Evolutionary conservation across 2,888 invertebrate species (phyloP).

Genomic region (Thereva nobilitata): DNA sequence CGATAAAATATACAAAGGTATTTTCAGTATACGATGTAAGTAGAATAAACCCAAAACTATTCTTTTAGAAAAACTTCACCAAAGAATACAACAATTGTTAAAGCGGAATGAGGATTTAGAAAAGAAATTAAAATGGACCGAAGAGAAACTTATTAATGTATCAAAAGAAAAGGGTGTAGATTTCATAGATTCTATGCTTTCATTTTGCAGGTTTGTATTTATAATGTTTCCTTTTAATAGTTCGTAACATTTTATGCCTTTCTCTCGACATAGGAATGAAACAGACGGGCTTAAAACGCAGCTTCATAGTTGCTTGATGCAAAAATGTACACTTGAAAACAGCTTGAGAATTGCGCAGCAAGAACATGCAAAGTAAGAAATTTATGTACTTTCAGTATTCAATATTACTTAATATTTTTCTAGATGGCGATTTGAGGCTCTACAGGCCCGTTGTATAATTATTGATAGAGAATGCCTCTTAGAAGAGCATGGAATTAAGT

Average conservation of each 20-base stretch:
- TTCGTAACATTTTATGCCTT: not conserved
- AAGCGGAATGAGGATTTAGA: conserved; percentile 52
- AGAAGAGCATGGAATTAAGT: conserved; percentile 51
- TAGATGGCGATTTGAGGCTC: conserved; percentile 57
- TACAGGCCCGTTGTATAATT: conserved; percentile 54
- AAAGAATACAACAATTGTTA: conserved; percentile 50
- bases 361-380: conserved; percentile 52
- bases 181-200: conserved; percentile 56
- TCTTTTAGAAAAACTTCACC: conserved; percentile 51
- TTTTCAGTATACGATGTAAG: not conserved
- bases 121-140: conserved; percentile 49
- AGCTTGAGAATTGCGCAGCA: conserved; percentile 52
- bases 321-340: conserved; percentile 53
- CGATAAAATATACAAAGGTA: conserved; percentile 55
- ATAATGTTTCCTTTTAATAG: not conserved
- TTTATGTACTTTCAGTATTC: not conserved
- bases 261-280: conserved; percentile 49
- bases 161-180: conserved; percentile 52
- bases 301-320: conserved; percentile 52
- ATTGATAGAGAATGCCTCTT: conserved; percentile 54
- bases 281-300: conserved; percentile 54
- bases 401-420: not conserved
- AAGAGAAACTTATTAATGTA: conserved; percentile 51
- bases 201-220: conserved; percentile 57
- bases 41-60: not conserved